Evolutionary conservation across 2,797 vertebrate genomes (phyloP).

Genomic region (Sebastes itinus): DNA sequence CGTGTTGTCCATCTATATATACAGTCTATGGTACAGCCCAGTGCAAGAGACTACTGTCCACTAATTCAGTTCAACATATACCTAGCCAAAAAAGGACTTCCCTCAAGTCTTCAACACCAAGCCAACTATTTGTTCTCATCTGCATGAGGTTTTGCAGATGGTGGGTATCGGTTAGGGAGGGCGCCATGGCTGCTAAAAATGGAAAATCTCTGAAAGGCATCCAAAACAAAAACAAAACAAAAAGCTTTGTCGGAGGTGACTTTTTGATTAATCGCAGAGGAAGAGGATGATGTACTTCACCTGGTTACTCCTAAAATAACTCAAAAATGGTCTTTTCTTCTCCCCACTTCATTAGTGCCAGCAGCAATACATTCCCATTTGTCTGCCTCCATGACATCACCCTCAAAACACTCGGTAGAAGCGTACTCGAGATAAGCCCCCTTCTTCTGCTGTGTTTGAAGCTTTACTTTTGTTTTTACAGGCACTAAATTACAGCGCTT

Average conservation of each 20-base stretch:
- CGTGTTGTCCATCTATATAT: too few relatives aligned
- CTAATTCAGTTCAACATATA: background rate
- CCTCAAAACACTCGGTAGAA: conserved; percentile 45
- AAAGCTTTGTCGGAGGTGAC: conserved; percentile 14
- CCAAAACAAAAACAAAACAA: conserved; percentile 24
- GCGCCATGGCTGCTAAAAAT: conserved; percentile 18
- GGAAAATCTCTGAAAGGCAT: conserved; percentile 31
- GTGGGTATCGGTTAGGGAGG: background rate
- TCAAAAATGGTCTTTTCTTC: background rate
- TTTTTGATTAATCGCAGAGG: conserved; percentile 37
- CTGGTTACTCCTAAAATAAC: conserved; percentile 51
- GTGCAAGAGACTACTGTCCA: background rate
- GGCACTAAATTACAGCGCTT: conserved; percentile 51
- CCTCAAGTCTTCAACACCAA: conserved; percentile 3
- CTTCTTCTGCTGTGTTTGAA: conserved; percentile 26
- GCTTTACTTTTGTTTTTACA: conserved; percentile 45
- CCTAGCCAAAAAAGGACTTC: conserved; percentile 54
- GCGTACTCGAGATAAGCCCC: conserved; percentile 47
- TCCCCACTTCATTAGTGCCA: conserved; percentile 32
- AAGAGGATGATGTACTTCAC: conserved; percentile 40
- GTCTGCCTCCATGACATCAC: conserved; percentile 71
- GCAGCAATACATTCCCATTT: conserved; percentile 55
- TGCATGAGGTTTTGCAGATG: conserved; percentile 48
- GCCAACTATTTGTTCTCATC: conserved; percentile 55
- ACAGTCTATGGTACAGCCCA: background rate